These are phyloP conservation scores for Mimachlamys varia DNA, from an alignment of 2,888 invertebrate genomes.

Conservation along the genomic window DNA sequence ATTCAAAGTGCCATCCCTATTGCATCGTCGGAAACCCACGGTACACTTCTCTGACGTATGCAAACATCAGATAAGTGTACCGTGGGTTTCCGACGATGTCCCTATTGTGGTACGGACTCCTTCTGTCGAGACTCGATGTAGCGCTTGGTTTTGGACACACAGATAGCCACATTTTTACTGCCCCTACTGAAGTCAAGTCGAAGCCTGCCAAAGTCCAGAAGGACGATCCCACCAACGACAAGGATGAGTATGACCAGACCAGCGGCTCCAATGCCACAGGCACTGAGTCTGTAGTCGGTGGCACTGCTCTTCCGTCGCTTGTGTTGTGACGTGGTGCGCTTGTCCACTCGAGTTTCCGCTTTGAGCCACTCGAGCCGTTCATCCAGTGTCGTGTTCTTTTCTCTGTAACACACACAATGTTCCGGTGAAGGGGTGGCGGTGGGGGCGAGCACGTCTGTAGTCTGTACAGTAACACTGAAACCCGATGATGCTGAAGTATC, in stretches of 20 bases:
- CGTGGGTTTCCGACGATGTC: no score
- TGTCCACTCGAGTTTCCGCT: not conserved
- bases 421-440: not conserved
- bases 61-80: no score
- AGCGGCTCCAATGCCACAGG: not conserved
- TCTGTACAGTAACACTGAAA: not conserved
- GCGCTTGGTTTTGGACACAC: not conserved
- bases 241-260: not conserved
- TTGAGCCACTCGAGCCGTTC: not conserved
- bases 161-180: not conserved
- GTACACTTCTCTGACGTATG: no score
- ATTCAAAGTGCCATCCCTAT: no score
- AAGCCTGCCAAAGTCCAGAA: not conserved
- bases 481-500: not conserved
- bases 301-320: conserved; percentile 13
- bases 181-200: conserved; percentile 10
- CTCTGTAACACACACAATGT: not conserved
- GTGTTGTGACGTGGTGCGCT: conserved; percentile 1
- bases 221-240: not conserved
- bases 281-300: conserved; percentile 3
- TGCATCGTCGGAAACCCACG: no score
- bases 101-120: no score
- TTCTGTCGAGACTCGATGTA: conserved; percentile 9
- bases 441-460: not conserved
- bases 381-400: not conserved